Percentiles rank a stretch among this genome's conserved stretches.
phyloP scores from a whole-genome alignment of 2,797 vertebrate species.

The Artibeus jamaicensis region DNA sequence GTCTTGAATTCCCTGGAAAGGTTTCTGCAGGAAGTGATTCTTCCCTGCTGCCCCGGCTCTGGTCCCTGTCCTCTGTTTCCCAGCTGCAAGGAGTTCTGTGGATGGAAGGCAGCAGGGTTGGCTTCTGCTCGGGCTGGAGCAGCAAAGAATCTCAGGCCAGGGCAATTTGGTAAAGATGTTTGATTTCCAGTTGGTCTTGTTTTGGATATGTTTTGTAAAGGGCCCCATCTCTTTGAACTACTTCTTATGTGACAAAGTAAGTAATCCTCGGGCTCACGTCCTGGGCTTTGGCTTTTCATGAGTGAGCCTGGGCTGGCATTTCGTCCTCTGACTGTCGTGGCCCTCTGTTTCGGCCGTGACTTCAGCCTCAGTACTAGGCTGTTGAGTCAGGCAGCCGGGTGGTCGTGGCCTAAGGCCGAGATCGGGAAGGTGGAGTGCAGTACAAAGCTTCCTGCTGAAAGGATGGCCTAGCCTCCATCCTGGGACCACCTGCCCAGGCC shows the following conservation, averaged over 20 bases:
- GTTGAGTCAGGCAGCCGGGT: not conserved
- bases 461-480: not conserved
- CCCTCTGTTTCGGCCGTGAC: not conserved
- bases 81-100: not conserved
- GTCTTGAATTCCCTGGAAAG: conserved; percentile 16
- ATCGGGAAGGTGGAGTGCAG: not conserved
- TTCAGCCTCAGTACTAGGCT: not conserved
- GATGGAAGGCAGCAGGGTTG: not conserved
- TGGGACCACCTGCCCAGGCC: not conserved
- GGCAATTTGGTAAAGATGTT: not conserved
- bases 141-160: conserved; percentile 15
- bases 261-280: not conserved
- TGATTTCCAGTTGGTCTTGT: conserved; percentile 51
- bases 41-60: not conserved
- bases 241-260: not conserved
- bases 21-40: conserved; percentile 47
- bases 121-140: not conserved
- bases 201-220: not conserved
- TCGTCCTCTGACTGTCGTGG: conserved; percentile 17
- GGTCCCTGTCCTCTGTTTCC: not conserved
- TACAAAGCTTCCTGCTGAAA: not conserved
- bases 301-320: not conserved
- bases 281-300: conserved; percentile 30
- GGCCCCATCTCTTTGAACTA: conserved; percentile 10
- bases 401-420: not conserved